A percentile compares a stretch with the other conserved stretches of the same genome.
These are phyloP conservation scores for Upupa epops DNA, from an alignment of 2,113 vertebrate genomes.

Conservation along the genomic window DNA sequence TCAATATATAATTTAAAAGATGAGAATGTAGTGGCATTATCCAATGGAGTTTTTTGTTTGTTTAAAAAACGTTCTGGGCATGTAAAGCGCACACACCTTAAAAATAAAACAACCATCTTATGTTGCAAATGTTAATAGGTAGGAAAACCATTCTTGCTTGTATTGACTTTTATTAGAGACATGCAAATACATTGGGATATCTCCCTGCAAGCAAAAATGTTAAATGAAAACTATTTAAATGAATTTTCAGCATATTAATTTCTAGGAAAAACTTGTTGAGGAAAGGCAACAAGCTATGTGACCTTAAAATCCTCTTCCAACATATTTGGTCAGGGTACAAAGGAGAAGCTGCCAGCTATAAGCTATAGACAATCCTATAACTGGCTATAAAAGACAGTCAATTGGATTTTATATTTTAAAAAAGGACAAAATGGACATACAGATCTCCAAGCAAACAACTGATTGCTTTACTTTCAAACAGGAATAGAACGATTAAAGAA, in stretches of 20 bases:
- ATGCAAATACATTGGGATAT: not conserved
- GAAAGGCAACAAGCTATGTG: not conserved
- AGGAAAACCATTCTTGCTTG: not conserved
- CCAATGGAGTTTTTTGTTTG: not conserved
- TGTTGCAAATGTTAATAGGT: not conserved
- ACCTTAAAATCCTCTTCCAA: not conserved
- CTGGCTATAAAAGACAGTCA: no score
- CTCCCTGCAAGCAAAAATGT: not conserved
- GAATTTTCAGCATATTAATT: not conserved
- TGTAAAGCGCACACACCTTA: not conserved
- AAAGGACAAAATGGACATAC: not conserved
- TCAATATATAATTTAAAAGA: not conserved
- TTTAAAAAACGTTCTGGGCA: not conserved
- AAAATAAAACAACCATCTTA: not conserved
- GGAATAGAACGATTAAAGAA: not conserved
- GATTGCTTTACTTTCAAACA: rapidly evolving
- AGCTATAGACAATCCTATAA: no score
- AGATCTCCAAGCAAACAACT: not conserved
- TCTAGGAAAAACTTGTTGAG: not conserved
- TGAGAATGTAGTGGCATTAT: no score
- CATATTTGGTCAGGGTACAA: not conserved
- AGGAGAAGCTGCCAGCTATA: no score
- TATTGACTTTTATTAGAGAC: not conserved
- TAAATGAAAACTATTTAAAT: not conserved
- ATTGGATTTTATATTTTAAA: not conserved